A percentile compares a stretch with the other conserved stretches of the same genome.
phyloP scores from a whole-genome alignment of 2,113 vertebrate genomes.

The Struthio camelus region DNA sequence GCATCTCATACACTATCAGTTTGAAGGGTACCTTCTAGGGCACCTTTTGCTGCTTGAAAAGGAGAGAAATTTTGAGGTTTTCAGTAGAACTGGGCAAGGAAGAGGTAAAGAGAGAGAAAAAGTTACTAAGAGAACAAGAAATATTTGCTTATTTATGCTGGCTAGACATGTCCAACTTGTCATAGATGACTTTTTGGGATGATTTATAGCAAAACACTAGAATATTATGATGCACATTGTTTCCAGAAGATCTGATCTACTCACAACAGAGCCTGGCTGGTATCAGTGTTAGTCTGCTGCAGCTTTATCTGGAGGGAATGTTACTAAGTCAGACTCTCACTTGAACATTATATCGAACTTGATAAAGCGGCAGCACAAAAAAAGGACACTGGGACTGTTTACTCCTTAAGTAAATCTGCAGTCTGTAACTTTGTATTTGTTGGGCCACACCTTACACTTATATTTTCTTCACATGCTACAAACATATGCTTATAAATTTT shows the following conservation, averaged over 20 bases:
- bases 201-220: background rate
- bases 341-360: background rate
- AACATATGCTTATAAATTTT: constrained; percentile 1
- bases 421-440: constrained; percentile 13
- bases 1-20: background rate
- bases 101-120: background rate
- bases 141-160: background rate
- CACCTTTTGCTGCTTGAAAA: background rate
- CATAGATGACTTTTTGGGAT: background rate
- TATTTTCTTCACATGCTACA: background rate
- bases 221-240: background rate
- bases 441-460: constrained; percentile 36
- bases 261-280: background rate
- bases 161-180: background rate
- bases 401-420: constrained; percentile 26
- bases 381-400: background rate
- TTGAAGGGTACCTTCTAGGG: background rate
- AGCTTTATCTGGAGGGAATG: background rate
- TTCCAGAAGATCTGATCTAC: background rate
- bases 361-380: background rate
- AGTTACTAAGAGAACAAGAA: background rate
- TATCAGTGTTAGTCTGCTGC: background rate
- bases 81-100: background rate
- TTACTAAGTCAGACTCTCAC: background rate
- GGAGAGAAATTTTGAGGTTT: background rate